Conservation (phyloP, 2,113 vertebrate genomes). For the Phyllostomus discolor region DNA sequence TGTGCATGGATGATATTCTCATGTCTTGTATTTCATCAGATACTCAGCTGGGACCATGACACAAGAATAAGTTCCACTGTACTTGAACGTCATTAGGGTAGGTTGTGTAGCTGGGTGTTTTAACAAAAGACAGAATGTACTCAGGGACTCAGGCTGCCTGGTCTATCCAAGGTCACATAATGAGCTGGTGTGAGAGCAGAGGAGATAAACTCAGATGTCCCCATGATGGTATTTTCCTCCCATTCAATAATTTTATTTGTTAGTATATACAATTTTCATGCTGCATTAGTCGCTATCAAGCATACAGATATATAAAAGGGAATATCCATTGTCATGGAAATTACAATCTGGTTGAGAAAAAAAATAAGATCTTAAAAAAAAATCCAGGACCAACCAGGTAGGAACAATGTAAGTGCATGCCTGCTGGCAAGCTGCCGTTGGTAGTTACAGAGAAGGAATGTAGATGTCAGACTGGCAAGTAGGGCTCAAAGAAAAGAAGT, state of each 20-base stretch:
- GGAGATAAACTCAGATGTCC: not conserved
- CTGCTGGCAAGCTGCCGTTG: not conserved
- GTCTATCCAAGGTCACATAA: not conserved
- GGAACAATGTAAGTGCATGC: not conserved
- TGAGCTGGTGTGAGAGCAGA: not conserved
- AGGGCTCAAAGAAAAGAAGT: not conserved
- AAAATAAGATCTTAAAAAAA: not conserved
- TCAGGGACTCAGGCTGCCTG: not conserved
- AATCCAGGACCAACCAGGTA: not conserved
- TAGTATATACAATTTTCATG: not conserved
- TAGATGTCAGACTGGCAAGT: not conserved
- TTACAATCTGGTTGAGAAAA: not conserved
- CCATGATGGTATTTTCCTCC: not conserved
- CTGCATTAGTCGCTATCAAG: not conserved
- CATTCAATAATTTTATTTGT: not conserved
- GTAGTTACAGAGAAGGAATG: not conserved
- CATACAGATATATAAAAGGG: not conserved
- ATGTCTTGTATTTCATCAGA: constrained; percentile 42
- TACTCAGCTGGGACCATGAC: constrained; percentile 13
- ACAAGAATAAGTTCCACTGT: not conserved
- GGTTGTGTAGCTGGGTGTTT: not conserved
- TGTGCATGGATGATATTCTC: not conserved
- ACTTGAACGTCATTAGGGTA: not conserved
- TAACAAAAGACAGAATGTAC: not conserved
- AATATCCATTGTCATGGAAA: not conserved